Conservation (phyloP, 2,888 invertebrate species). For the Erebia aethiops region DNA sequence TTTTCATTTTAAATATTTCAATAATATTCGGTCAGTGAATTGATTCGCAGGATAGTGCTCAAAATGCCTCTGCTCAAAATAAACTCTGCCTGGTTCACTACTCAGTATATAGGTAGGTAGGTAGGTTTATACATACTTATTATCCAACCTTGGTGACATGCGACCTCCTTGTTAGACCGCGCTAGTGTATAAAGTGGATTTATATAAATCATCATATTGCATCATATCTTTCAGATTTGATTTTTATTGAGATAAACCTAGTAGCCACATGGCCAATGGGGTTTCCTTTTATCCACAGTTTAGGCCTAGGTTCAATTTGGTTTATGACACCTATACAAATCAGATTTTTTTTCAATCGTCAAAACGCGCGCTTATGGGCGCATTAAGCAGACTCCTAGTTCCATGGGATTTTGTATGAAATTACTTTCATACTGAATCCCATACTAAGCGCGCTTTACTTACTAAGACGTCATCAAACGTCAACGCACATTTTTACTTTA, state of each 20-base stretch:
- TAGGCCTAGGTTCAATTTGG: too few species aligned
- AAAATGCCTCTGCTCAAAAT: neutral
- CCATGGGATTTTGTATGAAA: too few species aligned
- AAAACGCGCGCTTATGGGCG: too few species aligned
- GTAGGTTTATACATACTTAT: conserved; percentile 19
- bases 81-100: neutral
- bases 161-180: conserved; percentile 25
- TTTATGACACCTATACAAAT: too few species aligned
- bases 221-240: conserved; percentile 7
- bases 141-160: conserved; percentile 38
- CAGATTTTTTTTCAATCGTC: too few species aligned
- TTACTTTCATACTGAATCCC: too few species aligned
- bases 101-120: conserved; percentile 17
- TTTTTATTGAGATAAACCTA: neutral
- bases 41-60: neutral
- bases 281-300: too few species aligned
- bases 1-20: neutral
- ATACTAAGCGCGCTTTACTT: too few species aligned
- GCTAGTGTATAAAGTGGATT: conserved; percentile 23
- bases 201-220: conserved; percentile 17
- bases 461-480: too few species aligned
- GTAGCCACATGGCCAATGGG: neutral
- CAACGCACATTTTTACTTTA: too few species aligned
- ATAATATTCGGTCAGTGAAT: conserved; percentile 5
- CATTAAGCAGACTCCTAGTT: too few species aligned